Evolutionary conservation across 2,888 invertebrate species (phyloP).

Genomic region (Phytoseiulus persimilis): DNA sequence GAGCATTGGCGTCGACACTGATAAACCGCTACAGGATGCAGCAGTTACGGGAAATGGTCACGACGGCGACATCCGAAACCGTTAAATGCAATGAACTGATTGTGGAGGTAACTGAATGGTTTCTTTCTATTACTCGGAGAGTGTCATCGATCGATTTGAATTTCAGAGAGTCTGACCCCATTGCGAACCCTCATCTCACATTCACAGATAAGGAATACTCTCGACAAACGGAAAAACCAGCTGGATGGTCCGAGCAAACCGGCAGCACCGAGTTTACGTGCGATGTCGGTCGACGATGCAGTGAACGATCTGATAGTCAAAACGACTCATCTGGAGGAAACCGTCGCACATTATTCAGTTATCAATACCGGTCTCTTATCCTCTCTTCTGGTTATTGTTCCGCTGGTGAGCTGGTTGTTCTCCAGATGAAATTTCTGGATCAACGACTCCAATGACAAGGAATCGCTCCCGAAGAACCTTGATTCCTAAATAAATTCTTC

Average conservation of each 20-base stretch:
- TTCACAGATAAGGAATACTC: neutral
- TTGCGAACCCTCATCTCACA: neutral
- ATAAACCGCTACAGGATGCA: constrained; percentile 61
- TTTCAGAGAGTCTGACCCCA: neutral
- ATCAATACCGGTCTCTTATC: constrained; percentile 11
- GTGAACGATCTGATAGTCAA: neutral
- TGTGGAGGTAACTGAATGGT: constrained; percentile 43
- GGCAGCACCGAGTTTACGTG: neutral
- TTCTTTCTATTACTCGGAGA: too few species aligned
- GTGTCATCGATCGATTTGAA: too few species aligned
- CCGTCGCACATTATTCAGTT: neutral
- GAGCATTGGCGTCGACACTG: constrained; percentile 57
- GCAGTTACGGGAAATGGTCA: constrained; percentile 59
- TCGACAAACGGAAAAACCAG: neutral
- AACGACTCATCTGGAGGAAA: neutral
- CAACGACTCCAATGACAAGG: too few species aligned
- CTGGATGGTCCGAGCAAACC: neutral
- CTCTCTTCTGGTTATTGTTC: neutral
- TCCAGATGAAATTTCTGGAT: neutral
- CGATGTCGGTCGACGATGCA: neutral
- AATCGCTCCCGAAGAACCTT: neutral
- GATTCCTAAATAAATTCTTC: too few species aligned
- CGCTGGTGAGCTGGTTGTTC: constrained; percentile 10
- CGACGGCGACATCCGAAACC: constrained; percentile 50
- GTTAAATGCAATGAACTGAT: constrained; percentile 44